phyloP scores from a whole-genome alignment of 2,797 vertebrate genomes.

The Eulemur albifrons region DNA sequence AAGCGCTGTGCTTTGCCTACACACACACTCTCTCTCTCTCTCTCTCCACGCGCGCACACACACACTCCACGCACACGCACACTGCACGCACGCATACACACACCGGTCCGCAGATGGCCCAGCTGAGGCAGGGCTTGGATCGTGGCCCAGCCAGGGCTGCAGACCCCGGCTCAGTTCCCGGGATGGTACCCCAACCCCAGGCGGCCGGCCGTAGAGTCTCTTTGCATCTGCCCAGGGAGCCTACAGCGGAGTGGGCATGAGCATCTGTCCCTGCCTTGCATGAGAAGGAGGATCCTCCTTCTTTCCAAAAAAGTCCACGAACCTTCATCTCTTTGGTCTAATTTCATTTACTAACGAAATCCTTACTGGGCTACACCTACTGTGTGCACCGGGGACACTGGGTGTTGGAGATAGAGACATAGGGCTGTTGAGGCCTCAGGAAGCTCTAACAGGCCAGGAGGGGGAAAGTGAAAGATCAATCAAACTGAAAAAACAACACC shows the following conservation, averaged over 20 bases:
- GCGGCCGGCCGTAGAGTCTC: background rate
- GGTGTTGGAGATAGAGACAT: background rate
- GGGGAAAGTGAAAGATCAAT: background rate
- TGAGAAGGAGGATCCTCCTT: background rate
- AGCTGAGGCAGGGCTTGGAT: background rate
- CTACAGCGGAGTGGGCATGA: background rate
- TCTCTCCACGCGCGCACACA: accelerated
- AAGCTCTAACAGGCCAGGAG: background rate
- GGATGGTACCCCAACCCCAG: background rate
- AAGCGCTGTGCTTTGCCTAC: accelerated
- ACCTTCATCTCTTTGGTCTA: background rate
- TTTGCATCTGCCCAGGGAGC: background rate
- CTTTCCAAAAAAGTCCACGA: background rate
- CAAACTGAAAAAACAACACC: background rate
- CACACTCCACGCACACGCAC: background rate
- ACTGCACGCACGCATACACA: too few species aligned
- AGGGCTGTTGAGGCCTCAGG: background rate
- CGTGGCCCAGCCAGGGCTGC: background rate
- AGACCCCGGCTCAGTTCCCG: background rate
- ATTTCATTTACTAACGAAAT: background rate
- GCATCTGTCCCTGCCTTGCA: background rate
- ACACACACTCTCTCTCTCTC: too few species aligned
- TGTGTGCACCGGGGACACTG: background rate
- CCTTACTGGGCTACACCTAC: background rate
- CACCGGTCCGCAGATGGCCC: accelerated